phyloP scores from a whole-genome alignment of 2,113 vertebrate species.

The Pomatorhinus ruficollis region DNA sequence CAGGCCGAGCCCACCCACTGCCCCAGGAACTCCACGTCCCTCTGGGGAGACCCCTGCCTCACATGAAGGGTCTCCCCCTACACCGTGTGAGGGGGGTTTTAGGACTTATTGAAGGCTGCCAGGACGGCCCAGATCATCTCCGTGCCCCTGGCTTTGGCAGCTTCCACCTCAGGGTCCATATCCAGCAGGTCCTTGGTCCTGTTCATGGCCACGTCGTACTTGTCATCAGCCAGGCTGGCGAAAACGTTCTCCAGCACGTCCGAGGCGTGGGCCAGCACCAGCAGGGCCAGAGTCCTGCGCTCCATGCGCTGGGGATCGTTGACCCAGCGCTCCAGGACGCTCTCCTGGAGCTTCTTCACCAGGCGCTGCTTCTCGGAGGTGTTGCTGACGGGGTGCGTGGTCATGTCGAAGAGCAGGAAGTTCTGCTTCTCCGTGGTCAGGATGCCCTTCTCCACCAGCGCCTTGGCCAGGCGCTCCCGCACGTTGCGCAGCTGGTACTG shows the following conservation, averaged over 20 bases:
- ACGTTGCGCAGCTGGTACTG: constrained; percentile 86
- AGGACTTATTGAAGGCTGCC: constrained; percentile 83
- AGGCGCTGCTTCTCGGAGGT: constrained; percentile 80
- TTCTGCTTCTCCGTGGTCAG: constrained; percentile 87
- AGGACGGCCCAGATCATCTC: constrained; percentile 88
- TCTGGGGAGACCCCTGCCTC: neutral
- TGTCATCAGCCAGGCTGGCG: constrained; percentile 72
- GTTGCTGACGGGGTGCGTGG: constrained; percentile 84
- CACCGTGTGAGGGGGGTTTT: neutral
- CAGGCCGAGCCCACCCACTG: neutral
- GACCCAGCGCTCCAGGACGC: constrained; percentile 82
- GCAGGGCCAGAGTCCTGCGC: constrained; percentile 75
- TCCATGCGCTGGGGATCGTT: constrained; percentile 81
- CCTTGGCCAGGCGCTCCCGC: constrained; percentile 84
- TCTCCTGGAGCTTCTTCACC: constrained; percentile 78
- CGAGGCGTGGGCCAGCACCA: constrained; percentile 80
- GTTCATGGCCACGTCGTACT: constrained; percentile 76
- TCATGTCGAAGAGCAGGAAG: constrained; percentile 88
- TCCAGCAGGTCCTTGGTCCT: constrained; percentile 79
- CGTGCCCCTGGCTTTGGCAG: constrained; percentile 56
- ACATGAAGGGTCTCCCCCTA: neutral
- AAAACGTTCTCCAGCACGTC: constrained; percentile 83
- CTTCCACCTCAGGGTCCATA: constrained; percentile 78
- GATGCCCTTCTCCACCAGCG: constrained; percentile 85
- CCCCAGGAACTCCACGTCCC: neutral